Evolutionary conservation across 92 coral and sea anemone genomes (phyloP).

Genomic region (Muricea muricata): DNA sequence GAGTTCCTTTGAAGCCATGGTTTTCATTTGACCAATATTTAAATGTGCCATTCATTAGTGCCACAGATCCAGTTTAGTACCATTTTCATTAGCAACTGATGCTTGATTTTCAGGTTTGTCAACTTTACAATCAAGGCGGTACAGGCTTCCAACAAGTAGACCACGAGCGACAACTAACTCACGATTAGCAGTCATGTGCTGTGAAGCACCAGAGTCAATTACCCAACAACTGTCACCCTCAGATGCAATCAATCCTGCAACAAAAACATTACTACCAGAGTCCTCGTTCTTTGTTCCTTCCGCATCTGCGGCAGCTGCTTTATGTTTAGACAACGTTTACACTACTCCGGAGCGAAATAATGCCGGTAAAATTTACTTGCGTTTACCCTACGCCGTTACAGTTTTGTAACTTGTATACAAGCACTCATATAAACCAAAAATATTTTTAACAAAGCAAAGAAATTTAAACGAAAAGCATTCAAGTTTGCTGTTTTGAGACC

Average conservation of each 20-base stretch:
- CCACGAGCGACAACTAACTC: slow-evolving; percentile 36
- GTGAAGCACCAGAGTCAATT: slow-evolving; percentile 64
- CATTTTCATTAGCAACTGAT: slow-evolving; percentile 6
- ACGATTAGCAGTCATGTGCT: slow-evolving; percentile 64
- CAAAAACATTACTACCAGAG: slow-evolving; percentile 48
- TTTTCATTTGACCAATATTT: slow-evolving; percentile 27
- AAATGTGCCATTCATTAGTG: slow-evolving; percentile 35
- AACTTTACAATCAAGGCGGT: slow-evolving; percentile 25
- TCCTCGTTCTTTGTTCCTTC: slow-evolving; percentile 53
- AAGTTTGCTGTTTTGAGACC: too few relatives aligned
- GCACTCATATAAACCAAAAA: too few relatives aligned
- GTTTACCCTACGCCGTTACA: too few relatives aligned
- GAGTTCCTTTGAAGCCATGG: slow-evolving; percentile 22
- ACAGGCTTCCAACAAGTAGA: slow-evolving; percentile 31
- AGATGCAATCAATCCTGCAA: slow-evolving; percentile 24
- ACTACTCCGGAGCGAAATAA: too few relatives aligned
- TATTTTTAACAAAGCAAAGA: too few relatives aligned
- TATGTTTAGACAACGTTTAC: too few relatives aligned
- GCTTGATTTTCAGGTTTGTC: slow-evolving; percentile 2
- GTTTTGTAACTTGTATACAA: too few relatives aligned
- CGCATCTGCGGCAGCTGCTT: slow-evolving; percentile 21
- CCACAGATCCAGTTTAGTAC: slow-evolving; percentile 10
- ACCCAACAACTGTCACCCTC: slow-evolving; percentile 15
- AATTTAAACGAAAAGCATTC: too few relatives aligned
- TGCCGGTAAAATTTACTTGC: too few relatives aligned